A percentile compares a stretch with the other conserved stretches of the same genome.
These are phyloP conservation scores for Hymenochirus boettgeri DNA, from an alignment of 2,113 vertebrate species.

Conservation along the genomic window DNA sequence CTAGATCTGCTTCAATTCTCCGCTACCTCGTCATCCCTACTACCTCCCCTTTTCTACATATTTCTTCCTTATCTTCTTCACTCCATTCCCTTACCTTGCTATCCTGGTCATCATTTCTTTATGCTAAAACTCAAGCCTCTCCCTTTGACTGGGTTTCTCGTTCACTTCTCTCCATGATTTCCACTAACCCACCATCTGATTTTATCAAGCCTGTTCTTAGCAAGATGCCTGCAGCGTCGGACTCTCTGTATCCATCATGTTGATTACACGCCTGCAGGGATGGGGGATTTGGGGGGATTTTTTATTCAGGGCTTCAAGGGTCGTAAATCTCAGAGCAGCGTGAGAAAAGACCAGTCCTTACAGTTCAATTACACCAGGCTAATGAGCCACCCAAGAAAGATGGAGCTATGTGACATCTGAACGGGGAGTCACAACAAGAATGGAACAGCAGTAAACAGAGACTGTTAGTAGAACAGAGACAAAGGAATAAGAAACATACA, in stretches of 20 bases:
- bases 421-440: constrained; percentile 17
- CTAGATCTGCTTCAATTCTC: not conserved
- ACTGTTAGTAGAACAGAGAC: not conserved
- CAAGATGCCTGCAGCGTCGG: too few species aligned
- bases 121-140: too few species aligned
- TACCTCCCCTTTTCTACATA: not conserved
- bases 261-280: too few species aligned
- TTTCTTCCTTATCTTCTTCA: not conserved
- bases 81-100: not conserved
- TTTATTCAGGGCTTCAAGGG: constrained; percentile 28
- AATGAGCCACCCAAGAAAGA: constrained; percentile 40
- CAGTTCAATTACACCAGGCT: constrained; percentile 40
- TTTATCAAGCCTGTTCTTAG: too few species aligned
- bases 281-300: not conserved
- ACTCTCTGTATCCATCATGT: too few species aligned
- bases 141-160: not conserved
- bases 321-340: constrained; percentile 31
- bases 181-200: too few species aligned
- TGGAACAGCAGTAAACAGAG: too few species aligned
- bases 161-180: not conserved
- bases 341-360: constrained; percentile 40
- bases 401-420: constrained; percentile 27
- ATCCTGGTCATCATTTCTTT: not conserved
- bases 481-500: too few species aligned
- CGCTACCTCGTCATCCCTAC: not conserved